These are phyloP conservation scores for Smithornis capensis DNA, from an alignment of 2,113 vertebrate species.

Conservation along the genomic window DNA sequence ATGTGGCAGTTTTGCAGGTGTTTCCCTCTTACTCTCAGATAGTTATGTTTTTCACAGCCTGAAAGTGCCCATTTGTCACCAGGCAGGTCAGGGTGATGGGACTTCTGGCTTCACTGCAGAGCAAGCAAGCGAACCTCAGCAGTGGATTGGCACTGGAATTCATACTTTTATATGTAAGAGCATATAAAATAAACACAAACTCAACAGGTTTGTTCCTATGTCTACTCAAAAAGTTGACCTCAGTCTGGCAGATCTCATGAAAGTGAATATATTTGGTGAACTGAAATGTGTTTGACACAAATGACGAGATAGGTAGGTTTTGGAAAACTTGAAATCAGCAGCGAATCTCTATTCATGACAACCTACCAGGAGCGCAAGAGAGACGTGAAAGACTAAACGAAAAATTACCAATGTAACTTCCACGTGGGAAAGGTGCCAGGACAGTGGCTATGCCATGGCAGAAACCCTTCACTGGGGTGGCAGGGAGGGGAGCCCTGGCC, in stretches of 20 bases:
- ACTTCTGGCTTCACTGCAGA: not conserved
- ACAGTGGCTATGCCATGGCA: rapidly evolving
- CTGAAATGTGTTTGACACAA: not conserved
- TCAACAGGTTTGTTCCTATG: not conserved
- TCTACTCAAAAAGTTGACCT: not conserved
- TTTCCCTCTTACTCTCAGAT: not conserved
- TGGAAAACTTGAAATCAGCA: not conserved
- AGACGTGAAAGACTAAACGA: not conserved
- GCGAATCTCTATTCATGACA: not conserved
- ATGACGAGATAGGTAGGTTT: not conserved
- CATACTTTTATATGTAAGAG: not conserved
- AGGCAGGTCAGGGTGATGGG: not conserved
- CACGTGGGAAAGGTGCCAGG: rapidly evolving
- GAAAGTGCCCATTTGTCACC: not conserved
- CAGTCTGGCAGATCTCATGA: not conserved
- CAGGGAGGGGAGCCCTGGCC: not conserved
- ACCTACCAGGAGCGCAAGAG: not conserved
- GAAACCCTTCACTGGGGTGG: not conserved
- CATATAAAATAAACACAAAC: not conserved
- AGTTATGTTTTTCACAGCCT: not conserved
- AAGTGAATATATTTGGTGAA: not conserved
- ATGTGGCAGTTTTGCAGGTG: not conserved
- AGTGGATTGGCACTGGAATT: not conserved
- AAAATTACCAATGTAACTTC: not conserved
- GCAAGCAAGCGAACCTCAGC: not conserved